Percentiles rank a stretch among this genome's conserved stretches.
Evolutionary conservation across 2,113 vertebrate species (phyloP).

Genomic region (Scolopax mira): DNA sequence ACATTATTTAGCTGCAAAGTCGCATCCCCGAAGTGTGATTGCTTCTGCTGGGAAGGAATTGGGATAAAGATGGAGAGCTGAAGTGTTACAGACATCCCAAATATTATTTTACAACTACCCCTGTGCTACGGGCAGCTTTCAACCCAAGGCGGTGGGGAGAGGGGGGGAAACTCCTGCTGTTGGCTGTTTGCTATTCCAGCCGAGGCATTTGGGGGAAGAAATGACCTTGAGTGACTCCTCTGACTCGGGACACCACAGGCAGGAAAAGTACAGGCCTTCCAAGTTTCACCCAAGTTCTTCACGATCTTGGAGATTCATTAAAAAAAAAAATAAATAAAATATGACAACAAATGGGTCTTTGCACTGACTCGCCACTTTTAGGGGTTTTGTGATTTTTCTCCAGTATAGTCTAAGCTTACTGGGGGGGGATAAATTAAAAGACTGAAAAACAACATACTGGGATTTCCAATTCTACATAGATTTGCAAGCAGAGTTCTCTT

Average conservation of each 20-base stretch:
- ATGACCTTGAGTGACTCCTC: neutral
- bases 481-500: neutral
- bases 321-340: no score
- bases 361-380: neutral
- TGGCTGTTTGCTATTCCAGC: no score
- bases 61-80: neutral
- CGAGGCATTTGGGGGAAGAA: accelerated
- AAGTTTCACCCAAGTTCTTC: neutral
- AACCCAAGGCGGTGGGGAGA: neutral
- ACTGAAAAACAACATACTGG: accelerated
- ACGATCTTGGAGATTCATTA: neutral
- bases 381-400: neutral
- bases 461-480: neutral
- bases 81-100: neutral
- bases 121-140: accelerated
- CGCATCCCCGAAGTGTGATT: accelerated
- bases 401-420: neutral
- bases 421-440: neutral
- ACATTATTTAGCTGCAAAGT: neutral
- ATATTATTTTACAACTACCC: neutral
- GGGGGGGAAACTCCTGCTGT: accelerated
- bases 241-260: accelerated
- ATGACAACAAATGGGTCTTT: accelerated
- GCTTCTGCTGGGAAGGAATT: neutral
- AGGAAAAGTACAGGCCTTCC: neutral